phyloP scores from a whole-genome alignment of 2,113 vertebrate species.

The human (Homo sapiens) region GRCh38 chr11:33662001-33662500 shows the following conservation, averaged over 20 bases:
- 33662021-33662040: neutral
- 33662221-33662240: neutral
- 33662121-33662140: neutral
- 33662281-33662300: neutral
- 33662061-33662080: neutral
- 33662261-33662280: neutral
- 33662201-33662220: neutral
- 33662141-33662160: neutral
- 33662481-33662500: neutral
- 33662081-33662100: neutral
- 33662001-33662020: neutral
- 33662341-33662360: neutral
- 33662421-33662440: neutral
- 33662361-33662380: conserved; percentile 19
- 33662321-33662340: neutral
- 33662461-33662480: neutral
- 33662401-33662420: neutral
- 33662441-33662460: neutral
- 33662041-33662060: neutral
- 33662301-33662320: conserved; percentile 22
- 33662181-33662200: neutral
- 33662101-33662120: neutral
- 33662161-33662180: neutral
- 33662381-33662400: conserved; percentile 25
- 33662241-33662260: neutral